phyloP scores from a whole-genome alignment of 2,888 invertebrate species.

The Homarus gammarus region DNA sequence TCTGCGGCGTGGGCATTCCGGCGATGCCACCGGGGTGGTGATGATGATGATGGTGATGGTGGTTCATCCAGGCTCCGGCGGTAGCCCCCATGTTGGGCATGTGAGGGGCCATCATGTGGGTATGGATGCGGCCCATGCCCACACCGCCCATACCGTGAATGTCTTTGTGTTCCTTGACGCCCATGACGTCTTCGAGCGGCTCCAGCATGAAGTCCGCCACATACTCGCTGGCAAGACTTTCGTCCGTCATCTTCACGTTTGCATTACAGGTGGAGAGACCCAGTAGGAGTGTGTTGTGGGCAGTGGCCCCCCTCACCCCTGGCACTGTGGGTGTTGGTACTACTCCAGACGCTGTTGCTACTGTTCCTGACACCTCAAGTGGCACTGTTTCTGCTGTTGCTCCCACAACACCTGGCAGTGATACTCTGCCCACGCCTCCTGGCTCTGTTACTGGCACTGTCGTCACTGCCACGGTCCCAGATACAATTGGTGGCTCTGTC shows the following conservation, averaged over 20 bases:
- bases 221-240: constrained; percentile 46
- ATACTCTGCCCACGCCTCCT: too few relatives aligned
- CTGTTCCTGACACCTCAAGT: not conserved
- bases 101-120: constrained; percentile 64
- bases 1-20: constrained; percentile 43
- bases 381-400: not conserved
- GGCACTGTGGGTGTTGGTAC: not conserved
- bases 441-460: too few relatives aligned
- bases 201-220: constrained; percentile 70
- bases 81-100: constrained; percentile 52
- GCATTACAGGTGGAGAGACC: constrained; percentile 22
- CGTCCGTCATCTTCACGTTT: constrained; percentile 44
- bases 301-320: not conserved
- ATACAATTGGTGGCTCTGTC: too few relatives aligned
- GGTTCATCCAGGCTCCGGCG: constrained; percentile 62
- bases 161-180: constrained; percentile 56
- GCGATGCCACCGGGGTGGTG: constrained; percentile 30
- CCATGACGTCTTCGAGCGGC: constrained; percentile 50
- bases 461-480: not conserved
- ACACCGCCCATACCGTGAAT: constrained; percentile 47
- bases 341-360: not conserved
- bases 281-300: not conserved
- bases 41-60: constrained; percentile 59
- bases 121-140: constrained; percentile 44
- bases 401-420: not conserved